Percentiles rank a stretch among this genome's conserved stretches.
Evolutionary conservation across 2,888 invertebrate genomes (phyloP).

Genomic region (Loripinus fragilis): DNA sequence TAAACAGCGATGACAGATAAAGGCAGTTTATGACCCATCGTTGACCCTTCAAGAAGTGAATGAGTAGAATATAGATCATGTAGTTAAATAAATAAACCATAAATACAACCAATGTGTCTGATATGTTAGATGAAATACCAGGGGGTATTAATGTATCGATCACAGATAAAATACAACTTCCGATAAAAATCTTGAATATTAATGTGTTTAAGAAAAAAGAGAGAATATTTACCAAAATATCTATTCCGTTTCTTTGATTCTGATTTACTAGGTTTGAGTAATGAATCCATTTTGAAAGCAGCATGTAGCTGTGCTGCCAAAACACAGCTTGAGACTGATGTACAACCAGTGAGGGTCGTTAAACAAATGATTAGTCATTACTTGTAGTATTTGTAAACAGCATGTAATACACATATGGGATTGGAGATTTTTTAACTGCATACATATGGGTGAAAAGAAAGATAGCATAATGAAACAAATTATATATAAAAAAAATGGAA

Average conservation of each 20-base stretch:
- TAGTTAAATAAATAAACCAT: background rate
- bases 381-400: background rate
- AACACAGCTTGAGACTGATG: constrained; percentile 11
- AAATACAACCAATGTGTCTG: background rate
- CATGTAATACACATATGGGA: no score
- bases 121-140: background rate
- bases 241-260: constrained; percentile 47
- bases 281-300: constrained; percentile 48
- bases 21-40: background rate
- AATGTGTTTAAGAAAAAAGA: background rate
- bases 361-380: constrained; percentile 25
- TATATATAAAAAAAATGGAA: no score
- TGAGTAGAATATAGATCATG: background rate
- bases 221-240: constrained; percentile 48
- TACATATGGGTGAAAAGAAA: no score
- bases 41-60: background rate
- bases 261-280: constrained; percentile 47
- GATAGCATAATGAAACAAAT: no score
- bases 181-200: background rate
- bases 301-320: constrained; percentile 10
- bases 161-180: constrained; percentile 9
- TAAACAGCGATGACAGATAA: background rate
- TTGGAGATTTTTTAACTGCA: no score
- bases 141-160: constrained; percentile 3
- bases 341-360: constrained; percentile 48